A percentile compares a stretch with the other conserved stretches of the same genome.
Conservation (phyloP, 1,140 invertebrate species). For the Hyphantria cunea region DNA sequence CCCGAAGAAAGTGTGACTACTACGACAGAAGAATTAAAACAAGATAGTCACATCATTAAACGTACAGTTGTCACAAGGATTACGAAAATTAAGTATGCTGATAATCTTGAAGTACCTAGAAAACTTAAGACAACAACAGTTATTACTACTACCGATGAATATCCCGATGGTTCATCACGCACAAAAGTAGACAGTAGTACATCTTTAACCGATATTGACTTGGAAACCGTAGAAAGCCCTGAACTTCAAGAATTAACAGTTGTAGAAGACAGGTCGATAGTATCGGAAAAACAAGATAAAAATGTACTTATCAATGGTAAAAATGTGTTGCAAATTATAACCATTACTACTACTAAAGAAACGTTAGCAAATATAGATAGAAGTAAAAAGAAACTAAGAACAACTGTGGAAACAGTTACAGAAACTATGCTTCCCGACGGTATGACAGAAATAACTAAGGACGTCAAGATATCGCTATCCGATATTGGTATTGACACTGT, state of each 20-base stretch:
- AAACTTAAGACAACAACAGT: slow-evolving; percentile 73
- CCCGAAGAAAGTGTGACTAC: slow-evolving; percentile 65
- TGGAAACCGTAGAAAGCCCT: slow-evolving; percentile 44
- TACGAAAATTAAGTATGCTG: slow-evolving; percentile 68
- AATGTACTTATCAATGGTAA: slow-evolving; percentile 56
- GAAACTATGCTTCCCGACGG: slow-evolving; percentile 67
- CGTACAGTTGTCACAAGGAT: slow-evolving; percentile 62
- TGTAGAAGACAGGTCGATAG: slow-evolving; percentile 60
- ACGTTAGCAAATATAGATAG: slow-evolving; percentile 57
- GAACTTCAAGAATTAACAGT: slow-evolving; percentile 60
- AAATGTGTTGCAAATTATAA: slow-evolving; percentile 68
- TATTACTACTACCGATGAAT: slow-evolving; percentile 71
- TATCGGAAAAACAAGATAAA: slow-evolving; percentile 63
- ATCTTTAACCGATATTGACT: slow-evolving; percentile 56
- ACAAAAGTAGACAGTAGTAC: slow-evolving; percentile 64
- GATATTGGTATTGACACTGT: slow-evolving; percentile 51
- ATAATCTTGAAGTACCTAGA: slow-evolving; percentile 51
- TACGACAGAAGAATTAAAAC: slow-evolving; percentile 56
- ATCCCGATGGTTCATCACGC: slow-evolving; percentile 75
- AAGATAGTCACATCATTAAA: slow-evolving; percentile 60
- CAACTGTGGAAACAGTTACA: slow-evolving; percentile 70
- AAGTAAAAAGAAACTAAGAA: slow-evolving; percentile 71
- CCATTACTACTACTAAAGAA: slow-evolving; percentile 71
- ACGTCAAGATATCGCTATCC: slow-evolving; percentile 68
- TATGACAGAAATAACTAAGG: slow-evolving; percentile 73